phyloP scores from a whole-genome alignment of 2,113 vertebrate genomes.

The Microcebus murinus region DNA sequence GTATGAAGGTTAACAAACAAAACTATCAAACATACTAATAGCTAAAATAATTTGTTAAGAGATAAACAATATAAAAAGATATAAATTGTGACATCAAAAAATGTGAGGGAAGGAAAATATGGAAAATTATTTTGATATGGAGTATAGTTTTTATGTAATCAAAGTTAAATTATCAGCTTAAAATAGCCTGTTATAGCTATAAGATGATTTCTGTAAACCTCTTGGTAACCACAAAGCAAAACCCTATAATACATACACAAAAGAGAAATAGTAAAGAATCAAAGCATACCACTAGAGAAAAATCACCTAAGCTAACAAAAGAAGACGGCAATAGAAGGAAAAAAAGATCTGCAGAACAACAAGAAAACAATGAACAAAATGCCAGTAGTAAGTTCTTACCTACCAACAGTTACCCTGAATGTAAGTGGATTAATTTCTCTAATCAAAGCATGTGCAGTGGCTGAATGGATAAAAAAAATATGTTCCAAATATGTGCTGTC shows the following conservation, averaged over 20 bases:
- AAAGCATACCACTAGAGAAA: background rate
- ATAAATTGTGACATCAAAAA: background rate
- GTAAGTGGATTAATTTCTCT: background rate
- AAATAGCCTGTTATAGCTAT: background rate
- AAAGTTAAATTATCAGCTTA: background rate
- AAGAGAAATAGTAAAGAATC: background rate
- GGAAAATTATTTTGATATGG: background rate
- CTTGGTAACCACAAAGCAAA: background rate
- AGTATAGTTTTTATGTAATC: background rate
- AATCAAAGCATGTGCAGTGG: background rate
- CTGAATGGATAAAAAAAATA: background rate
- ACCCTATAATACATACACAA: background rate
- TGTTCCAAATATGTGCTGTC: background rate
- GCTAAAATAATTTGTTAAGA: background rate
- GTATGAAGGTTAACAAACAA: background rate
- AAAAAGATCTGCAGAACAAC: background rate
- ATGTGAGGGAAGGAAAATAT: no score
- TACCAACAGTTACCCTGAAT: no score
- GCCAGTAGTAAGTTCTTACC: background rate
- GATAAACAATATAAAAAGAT: background rate
- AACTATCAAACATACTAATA: background rate
- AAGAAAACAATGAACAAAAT: background rate
- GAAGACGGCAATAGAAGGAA: background rate
- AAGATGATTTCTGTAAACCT: background rate
- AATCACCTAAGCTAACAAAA: background rate